phyloP scores from a whole-genome alignment of 2,113 vertebrate genomes.

The Seriola dumerili region DNA sequence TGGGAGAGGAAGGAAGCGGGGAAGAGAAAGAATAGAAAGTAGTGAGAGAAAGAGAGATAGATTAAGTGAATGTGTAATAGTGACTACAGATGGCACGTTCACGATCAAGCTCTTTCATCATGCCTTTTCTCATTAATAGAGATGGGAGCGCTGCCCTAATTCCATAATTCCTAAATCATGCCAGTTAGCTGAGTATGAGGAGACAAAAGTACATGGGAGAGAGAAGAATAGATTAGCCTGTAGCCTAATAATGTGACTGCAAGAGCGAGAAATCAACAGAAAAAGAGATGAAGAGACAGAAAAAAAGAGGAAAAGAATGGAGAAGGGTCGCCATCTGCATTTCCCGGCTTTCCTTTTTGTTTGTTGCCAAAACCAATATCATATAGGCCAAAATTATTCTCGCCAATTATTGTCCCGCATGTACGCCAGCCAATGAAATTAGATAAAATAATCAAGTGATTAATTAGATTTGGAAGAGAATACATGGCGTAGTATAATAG shows the following conservation, averaged over 20 bases:
- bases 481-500: background rate
- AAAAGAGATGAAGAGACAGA: constrained; percentile 37
- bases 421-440: constrained; percentile 60
- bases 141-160: constrained; percentile 80
- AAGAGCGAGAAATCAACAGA: constrained; percentile 53
- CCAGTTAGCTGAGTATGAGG: constrained; percentile 73
- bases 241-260: constrained; percentile 62
- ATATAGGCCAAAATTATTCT: constrained; percentile 63
- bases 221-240: constrained; percentile 67
- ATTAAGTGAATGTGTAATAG: constrained; percentile 69
- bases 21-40: constrained; percentile 46
- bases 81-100: constrained; percentile 78
- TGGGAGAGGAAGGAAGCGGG: background rate
- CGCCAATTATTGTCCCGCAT: constrained; percentile 60
- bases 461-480: constrained; percentile 64
- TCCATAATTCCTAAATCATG: constrained; percentile 82
- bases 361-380: constrained; percentile 73
- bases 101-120: constrained; percentile 81
- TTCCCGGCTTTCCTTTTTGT: constrained; percentile 62
- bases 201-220: constrained; percentile 69
- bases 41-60: constrained; percentile 46
- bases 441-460: constrained; percentile 70
- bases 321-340: constrained; percentile 74
- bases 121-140: constrained; percentile 79
- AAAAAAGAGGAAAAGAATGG: constrained; percentile 25